Evolutionary conservation across 2,797 vertebrate species (phyloP), one percentile per base, ranked within the genome.

Genomic region (Holocentrus rufus): DNA sequence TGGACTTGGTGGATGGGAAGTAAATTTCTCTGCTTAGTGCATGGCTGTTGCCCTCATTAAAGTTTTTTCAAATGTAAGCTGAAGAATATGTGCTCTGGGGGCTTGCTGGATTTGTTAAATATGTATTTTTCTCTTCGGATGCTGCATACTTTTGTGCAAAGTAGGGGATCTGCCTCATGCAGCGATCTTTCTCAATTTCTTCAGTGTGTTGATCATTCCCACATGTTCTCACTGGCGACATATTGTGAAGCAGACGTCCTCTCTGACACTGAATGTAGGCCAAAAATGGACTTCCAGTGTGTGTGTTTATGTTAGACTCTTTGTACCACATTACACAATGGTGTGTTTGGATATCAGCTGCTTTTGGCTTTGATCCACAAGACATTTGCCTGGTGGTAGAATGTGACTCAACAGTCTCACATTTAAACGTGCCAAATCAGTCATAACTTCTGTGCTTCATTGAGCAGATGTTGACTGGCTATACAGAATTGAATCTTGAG

Each of bases 261-360:
- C 20, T 49, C 22, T 64, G 25, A 2, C 1, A 2, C 15, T 63
- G 23, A 52, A 39, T 60, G 4, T 9, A 20, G 23, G 53, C 42
- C 64, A 85, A 61, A 65, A 63, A 70, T 59, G 3, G n/a, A 11
- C 49, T 47, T 66, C 46, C 61, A 2, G 42, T 80, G n/a, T 15
- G 23, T 59, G 27, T 76, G 13, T 72, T n/a, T 39, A n/a, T 60
- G 31, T 31, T 34, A 75, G 30, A 68, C 36, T 56, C 20, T 60
- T 65, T 56, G 3, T 30, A 50, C 63, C 10, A 13, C 56, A 44
- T 68, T 62, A 63, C 27, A 34, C 18, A 55, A 23, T 63, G 55
- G 25, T 69, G 4, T 62, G 56, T 34, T 77, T 75, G 47, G 18
- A 56, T 65, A 67, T 69, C 0, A 57, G 56, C 46, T 44, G 34